phyloP scores from a whole-genome alignment of 2,888 invertebrate genomes.

The Atethmia centrago region DNA sequence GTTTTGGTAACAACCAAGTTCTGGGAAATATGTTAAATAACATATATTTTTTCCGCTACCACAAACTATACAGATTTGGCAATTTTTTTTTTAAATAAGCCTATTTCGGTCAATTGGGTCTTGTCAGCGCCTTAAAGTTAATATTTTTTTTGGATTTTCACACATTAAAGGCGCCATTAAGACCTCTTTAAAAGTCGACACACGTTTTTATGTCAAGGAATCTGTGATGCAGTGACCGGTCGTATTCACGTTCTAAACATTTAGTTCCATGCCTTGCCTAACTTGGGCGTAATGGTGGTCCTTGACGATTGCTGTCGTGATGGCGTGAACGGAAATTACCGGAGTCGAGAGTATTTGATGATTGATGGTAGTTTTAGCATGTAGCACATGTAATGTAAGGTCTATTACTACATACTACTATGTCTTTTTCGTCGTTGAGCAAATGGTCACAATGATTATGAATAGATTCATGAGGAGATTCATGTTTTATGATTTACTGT shows the following conservation, averaged over 20 bases:
- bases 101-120: too few relatives aligned
- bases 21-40: too few relatives aligned
- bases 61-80: too few relatives aligned
- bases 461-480: background rate
- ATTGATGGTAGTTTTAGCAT: conserved; percentile 25
- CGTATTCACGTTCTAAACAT: conserved; percentile 23
- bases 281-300: conserved; percentile 25
- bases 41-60: too few relatives aligned
- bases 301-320: conserved; percentile 19
- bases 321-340: conserved; percentile 30
- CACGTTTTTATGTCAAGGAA: conserved; percentile 62
- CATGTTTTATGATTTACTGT: too few relatives aligned
- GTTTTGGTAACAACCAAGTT: too few relatives aligned
- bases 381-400: background rate
- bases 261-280: conserved; percentile 27
- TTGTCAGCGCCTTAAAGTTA: too few relatives aligned
- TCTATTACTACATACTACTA: background rate
- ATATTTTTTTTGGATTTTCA: background rate
- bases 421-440: background rate
- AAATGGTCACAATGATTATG: background rate
- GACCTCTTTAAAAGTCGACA: conserved; percentile 30
- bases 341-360: conserved; percentile 16
- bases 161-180: background rate
- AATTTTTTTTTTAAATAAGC: too few relatives aligned
- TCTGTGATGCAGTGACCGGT: conserved; percentile 17